phyloP scores from a whole-genome alignment of 1,140 invertebrate species.

The Linepithema humile region DNA sequence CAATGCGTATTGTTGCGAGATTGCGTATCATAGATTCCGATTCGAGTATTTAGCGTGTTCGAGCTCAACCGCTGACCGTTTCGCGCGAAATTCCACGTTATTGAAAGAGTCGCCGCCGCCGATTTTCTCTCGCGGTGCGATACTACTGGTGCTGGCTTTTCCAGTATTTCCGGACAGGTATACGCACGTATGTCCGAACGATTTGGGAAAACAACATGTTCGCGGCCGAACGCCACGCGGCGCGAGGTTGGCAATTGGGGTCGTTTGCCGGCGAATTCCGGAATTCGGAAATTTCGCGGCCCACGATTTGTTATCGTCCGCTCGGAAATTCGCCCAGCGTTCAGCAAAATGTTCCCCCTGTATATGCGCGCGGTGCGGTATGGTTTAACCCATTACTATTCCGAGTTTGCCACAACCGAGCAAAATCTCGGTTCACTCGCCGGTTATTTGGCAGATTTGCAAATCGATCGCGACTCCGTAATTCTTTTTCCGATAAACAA shows the following conservation, averaged over 20 bases:
- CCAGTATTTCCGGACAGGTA: background rate
- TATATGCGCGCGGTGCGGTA: background rate
- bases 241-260: background rate
- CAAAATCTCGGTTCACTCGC: background rate
- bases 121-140: background rate
- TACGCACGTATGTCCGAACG: background rate
- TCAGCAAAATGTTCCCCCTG: background rate
- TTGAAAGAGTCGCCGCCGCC: too few relatives aligned
- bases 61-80: background rate
- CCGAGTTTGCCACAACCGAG: background rate
- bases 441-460: background rate
- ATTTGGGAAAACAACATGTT: background rate
- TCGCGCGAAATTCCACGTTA: background rate
- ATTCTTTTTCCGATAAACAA: background rate
- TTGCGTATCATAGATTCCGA: background rate
- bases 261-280: background rate
- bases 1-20: background rate
- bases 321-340: background rate
- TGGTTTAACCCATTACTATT: background rate
- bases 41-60: background rate
- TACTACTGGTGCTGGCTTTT: background rate
- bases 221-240: background rate
- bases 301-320: slow-evolving; percentile 4
- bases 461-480: background rate
- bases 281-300: slow-evolving; percentile 13